Conservation (phyloP, 2,888 invertebrate species). For the Luperina testacea region DNA sequence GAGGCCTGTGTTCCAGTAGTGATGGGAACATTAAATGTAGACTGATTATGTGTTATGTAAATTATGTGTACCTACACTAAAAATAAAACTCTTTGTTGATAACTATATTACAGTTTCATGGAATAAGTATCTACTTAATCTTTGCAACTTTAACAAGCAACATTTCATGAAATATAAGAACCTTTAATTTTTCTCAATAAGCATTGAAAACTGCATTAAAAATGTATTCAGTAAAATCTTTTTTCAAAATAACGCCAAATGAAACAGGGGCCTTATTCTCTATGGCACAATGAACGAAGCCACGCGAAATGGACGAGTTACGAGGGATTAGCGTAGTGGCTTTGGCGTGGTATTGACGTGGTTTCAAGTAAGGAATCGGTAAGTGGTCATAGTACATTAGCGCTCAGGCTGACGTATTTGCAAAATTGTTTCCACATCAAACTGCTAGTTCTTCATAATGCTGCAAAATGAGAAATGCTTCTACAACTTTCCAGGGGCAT, state of each 20-base stretch:
- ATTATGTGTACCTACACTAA: not conserved
- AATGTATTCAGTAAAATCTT: not conserved
- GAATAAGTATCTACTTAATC: not conserved
- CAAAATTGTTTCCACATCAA: constrained; percentile 29
- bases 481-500: constrained; percentile 39
- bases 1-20: too few relatives aligned
- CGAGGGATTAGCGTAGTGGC: not conserved
- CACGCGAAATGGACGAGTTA: not conserved
- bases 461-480: constrained; percentile 51
- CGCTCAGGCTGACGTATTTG: not conserved
- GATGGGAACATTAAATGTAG: too few relatives aligned
- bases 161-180: not conserved
- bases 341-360: not conserved
- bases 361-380: not conserved
- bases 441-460: constrained; percentile 27
- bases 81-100: not conserved
- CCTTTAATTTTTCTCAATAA: not conserved
- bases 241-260: not conserved
- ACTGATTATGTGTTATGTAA: too few relatives aligned
- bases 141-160: too few relatives aligned
- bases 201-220: too few relatives aligned
- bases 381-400: not conserved
- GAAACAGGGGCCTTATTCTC: not conserved
- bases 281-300: not conserved
- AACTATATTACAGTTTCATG: not conserved